Base-by-base conservation (phyloP, 1,140 invertebrate species). In the Hestina assimilis region DNA sequence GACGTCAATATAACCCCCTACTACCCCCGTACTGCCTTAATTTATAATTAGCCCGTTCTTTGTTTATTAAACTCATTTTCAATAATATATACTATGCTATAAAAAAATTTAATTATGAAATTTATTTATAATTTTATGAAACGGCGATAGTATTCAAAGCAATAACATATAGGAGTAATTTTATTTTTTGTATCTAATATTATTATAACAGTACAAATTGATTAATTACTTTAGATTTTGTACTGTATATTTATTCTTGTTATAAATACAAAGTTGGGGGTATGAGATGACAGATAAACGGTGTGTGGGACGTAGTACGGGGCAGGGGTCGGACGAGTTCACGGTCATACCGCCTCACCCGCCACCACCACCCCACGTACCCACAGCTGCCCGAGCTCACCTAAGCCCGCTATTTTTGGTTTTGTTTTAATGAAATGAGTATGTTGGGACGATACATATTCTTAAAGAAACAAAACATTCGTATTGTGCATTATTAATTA, bases 291-390 rank as follows among this genome's bases (percentile, higher is more conserved):
- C 4, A 40, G 38, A n/a, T n/a, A n/a, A n/a, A n/a, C 26, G 40
- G 42, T 63, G 51, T 59, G 57, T 38, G 42, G 48, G 48, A 59
- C 55, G 62, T 65, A 66, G 69, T 66, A 64, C 51, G 62, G 65
- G 62, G 56, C 57, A 54, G 70, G 78, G 79, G 75, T 81, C 78
- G 75, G 43, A 57, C 7, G 69, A 80, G 84, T 85, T 87, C 84
- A 87, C 74, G 84, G 84, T 69, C 83, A 73, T 65, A 17, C 50
- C 42, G 55, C 58, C 51, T 61, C 50, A 38, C 61, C 53, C 51
- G 40, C 58, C 53, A 42, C 63, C 59, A 21, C 42, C 52, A 57
- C 47, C 58, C 62, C 40, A 31, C 31, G 29, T n/a, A 40, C 61
- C 50, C 55, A 52, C 26, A 38, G 21, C 53, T 51, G 41, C 55